Evolutionary conservation across 2,113 vertebrate genomes (phyloP), one percentile per base, ranked within the genome.

Genomic region (Prochilodus magdalenae): DNA sequence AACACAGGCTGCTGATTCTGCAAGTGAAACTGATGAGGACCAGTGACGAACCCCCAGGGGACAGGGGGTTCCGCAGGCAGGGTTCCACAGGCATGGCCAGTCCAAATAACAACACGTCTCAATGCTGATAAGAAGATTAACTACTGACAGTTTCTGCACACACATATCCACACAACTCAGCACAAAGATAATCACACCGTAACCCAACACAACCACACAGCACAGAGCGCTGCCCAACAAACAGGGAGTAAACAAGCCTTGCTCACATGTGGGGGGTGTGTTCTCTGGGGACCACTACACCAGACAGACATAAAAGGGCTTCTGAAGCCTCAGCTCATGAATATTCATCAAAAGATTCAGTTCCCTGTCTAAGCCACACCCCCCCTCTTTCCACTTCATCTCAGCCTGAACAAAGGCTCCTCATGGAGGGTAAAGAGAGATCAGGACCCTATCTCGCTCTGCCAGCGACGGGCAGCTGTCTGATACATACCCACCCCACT

Each of bases 281-380:
- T 71, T 14, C 40, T 73, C 14, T 18, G 8, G 10, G 51, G 55
- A 71, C 12, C 29, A 47, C 26, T n/a, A 67, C 44, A 16, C 57
- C 55, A 63, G 16, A 22, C 24, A 67, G 74, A 67, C 62, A 66
- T 57, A 62, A 47, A 47, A 80, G 51, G 51, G 40, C 24, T 71
- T 77, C 53, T 83, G 27, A 76, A 57, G 67, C 65, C 60, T 27
- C 5, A 15, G 16, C 63, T 69, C 81, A 87, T 85, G 51, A 75
- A 87, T 87, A 87, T 83, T 82, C 22, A 87, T 83, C 49, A 74
- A 33, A 10, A 27, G 33, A 73, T 71, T 44, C 15, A 53, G 18
- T 67, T 29, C 59, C 53, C 75, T n/a, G 44, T 77, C 69, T 47
- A 40, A 63, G 30, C 29, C 67, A 66, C 36, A n/a, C 49, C 18